Percentiles rank a stretch among this genome's conserved stretches.
These are phyloP conservation scores for Ectropis crepuscularia DNA, from an alignment of 2,888 invertebrate genomes.

Conservation along the genomic window DNA sequence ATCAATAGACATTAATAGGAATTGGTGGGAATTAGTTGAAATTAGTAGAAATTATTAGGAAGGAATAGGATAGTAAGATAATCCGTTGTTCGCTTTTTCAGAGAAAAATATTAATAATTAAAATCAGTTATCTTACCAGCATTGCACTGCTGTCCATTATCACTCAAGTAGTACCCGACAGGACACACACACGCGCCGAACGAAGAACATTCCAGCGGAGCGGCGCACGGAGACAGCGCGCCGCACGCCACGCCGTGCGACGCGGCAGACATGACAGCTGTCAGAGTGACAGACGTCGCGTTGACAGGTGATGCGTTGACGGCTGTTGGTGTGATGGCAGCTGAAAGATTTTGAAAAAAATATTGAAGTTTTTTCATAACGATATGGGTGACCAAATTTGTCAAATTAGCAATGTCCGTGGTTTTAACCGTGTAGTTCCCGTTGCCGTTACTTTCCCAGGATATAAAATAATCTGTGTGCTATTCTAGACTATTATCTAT, in stretches of 20 bases:
- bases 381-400: not conserved
- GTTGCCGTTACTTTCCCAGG: no score
- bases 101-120: no score
- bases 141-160: conserved; percentile 52
- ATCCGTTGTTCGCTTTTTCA: no score
- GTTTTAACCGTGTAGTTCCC: no score
- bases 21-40: no score
- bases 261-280: conserved; percentile 20
- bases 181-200: conserved; percentile 68
- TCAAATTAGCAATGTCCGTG: no score
- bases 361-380: not conserved
- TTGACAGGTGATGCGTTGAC: conserved; percentile 20
- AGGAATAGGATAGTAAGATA: no score
- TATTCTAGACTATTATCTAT: no score
- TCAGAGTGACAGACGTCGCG: conserved; percentile 1
- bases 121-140: conserved; percentile 58
- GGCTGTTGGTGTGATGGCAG: conserved; percentile 5
- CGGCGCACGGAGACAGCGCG: conserved; percentile 43
- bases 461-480: no score
- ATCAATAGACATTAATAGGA: no score
- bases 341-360: conserved; percentile 22
- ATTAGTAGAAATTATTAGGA: no score
- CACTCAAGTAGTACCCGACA: conserved; percentile 62
- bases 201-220: conserved; percentile 58
- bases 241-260: conserved; percentile 52